Conservation (phyloP, 2,888 invertebrate species). For the Ametastegia equiseti region DNA sequence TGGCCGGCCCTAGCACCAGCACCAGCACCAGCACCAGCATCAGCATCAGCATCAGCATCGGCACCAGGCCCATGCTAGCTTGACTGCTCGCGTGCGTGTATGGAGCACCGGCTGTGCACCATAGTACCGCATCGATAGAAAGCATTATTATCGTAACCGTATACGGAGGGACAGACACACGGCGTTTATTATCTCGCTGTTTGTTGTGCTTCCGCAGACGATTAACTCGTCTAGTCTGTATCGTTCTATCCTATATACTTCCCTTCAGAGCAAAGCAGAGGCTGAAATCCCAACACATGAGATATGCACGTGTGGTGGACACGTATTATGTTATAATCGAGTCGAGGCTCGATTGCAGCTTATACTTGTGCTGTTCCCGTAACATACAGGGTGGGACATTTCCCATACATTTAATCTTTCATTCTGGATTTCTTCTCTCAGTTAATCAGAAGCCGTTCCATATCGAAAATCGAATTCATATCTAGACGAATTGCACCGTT, state of each 20-base stretch:
- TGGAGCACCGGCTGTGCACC: neutral
- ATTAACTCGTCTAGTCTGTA: conserved; percentile 69
- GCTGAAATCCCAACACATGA: neutral
- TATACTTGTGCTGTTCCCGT: neutral
- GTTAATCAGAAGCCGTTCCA: too few relatives aligned
- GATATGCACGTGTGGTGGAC: neutral
- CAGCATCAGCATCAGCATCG: neutral
- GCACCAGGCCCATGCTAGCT: neutral
- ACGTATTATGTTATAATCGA: conserved; percentile 1
- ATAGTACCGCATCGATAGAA: conserved; percentile 50
- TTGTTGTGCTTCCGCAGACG: conserved; percentile 72
- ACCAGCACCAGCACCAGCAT: neutral
- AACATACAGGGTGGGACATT: neutral
- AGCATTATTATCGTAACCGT: conserved; percentile 71
- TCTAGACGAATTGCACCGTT: too few relatives aligned
- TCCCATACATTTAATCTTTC: too few relatives aligned
- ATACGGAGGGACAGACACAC: conserved; percentile 57
- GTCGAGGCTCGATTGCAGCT: neutral
- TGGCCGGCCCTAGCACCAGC: conserved; percentile 9
- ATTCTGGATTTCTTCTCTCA: too few relatives aligned
- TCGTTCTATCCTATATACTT: neutral
- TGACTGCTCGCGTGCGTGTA: neutral
- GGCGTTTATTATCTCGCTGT: conserved; percentile 72
- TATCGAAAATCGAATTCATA: too few relatives aligned
- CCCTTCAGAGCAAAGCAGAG: conserved; percentile 5